Conservation (phyloP, 2,888 invertebrate species). For the Phania funesta region DNA sequence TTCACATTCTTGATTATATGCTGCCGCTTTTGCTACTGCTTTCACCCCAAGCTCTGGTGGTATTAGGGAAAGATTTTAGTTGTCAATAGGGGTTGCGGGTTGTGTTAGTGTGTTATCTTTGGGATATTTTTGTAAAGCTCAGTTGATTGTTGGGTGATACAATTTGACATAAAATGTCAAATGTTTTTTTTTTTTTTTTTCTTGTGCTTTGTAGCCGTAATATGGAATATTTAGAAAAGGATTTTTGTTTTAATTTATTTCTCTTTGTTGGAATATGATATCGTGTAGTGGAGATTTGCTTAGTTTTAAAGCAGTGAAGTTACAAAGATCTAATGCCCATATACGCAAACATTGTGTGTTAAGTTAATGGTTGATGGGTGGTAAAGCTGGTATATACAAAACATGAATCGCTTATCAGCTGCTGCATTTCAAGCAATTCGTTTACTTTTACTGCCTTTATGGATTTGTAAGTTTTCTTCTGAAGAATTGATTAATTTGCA, state of each 20-base stretch:
- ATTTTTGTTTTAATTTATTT: not conserved
- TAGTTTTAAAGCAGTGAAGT: too few relatives aligned
- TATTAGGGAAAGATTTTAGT: conserved; percentile 21
- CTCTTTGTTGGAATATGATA: not conserved
- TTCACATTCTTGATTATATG: conserved; percentile 53
- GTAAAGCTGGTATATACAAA: too few relatives aligned
- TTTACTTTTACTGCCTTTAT: too few relatives aligned
- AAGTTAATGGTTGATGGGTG: too few relatives aligned
- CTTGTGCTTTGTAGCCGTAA: conserved; percentile 3
- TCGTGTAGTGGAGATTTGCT: not conserved
- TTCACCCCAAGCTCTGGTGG: not conserved
- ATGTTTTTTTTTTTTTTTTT: conserved; percentile 11
- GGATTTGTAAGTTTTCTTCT: too few relatives aligned
- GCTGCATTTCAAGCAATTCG: too few relatives aligned
- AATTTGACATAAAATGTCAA: conserved; percentile 59
- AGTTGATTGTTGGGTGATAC: conserved; percentile 50
- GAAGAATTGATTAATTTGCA: too few relatives aligned
- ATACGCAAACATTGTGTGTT: too few relatives aligned
- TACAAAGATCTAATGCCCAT: too few relatives aligned
- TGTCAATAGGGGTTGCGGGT: conserved; percentile 47
- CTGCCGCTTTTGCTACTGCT: not conserved
- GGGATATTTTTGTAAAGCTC: conserved; percentile 41
- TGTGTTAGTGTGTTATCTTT: conserved; percentile 10
- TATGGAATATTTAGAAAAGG: not conserved
- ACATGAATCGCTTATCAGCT: too few relatives aligned